Base-by-base conservation (phyloP, 2,888 invertebrate species). In the Aproaerema taeniolella region DNA sequence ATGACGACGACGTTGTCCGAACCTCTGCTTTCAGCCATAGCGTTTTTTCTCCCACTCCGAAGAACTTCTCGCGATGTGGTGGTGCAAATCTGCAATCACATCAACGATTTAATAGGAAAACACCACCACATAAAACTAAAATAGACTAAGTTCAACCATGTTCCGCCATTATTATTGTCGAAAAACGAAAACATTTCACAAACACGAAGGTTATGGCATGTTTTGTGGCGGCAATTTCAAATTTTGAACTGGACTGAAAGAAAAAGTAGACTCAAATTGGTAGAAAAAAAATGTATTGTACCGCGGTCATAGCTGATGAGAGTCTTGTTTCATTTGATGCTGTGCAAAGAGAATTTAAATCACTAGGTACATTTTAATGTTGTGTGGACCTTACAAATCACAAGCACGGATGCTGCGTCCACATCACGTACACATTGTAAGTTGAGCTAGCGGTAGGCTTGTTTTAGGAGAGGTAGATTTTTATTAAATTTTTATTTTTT, bases 1-100 rank as follows among this genome's bases (percentile, higher is more conserved):
- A 90, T 88, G 78, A 89, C 90, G 78, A 89, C 90, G 89, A 90
- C 89, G 78, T 88, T 87, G 78, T 89, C 90, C 89, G 90, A 90
- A 76, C 74, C 66, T 61, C 79, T 70, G 50, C 73, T 80, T 55
- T 75, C 72, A 58, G 81, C 76, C 83, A 85, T 83, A 53, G 58
- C 69, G 69, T 67, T 70, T 59, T 63, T 66, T 58, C 72, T 62
- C 62, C 69, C 65, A 49, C 65, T 61, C 56, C 59, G 50, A 46
- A 52, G 49, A 49, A 54, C 67, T 55, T 60, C 53, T 61, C 53
- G 47, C 54, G 58, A 54, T 58, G 59, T 50, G 50, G 53, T 47
- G 51, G 55, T n/a, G n/a, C n/a, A 50, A 57, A 64, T 67, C 61
- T 55, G 52, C 40, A 49, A 52, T 58, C 49, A 63, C 63, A 61